Base-by-base conservation (phyloP, 2,888 invertebrate species). In the Drosophila aldrichi region DNA sequence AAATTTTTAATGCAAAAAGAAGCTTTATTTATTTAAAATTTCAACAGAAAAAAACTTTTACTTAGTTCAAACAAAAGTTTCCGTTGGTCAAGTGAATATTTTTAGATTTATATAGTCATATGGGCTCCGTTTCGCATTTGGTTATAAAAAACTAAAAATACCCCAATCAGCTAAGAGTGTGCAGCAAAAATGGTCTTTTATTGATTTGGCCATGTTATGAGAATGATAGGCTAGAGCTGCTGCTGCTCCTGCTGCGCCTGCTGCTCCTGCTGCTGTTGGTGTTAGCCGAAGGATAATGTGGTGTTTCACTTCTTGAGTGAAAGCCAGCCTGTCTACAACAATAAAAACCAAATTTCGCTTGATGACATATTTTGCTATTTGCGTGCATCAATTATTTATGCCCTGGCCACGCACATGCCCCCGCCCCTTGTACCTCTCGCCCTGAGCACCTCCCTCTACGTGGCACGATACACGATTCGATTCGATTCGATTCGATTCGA, bases 361-460 rank as follows among this genome's bases (percentile, higher is more conserved):
- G 77, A 77, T 72, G 88, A 69, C 70, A 86, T 75, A 88, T 88
- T 88, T 83, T 55, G 67, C 76, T 74, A 86, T 84, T 88, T 86
- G 86, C 87, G 84, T 88, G 76, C 72, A 82, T 82, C 79, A 86
- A 86, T 83, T 86, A 88, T 83, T 77, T 79, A 76, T 84, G 70
- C 46, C 64, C 59, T 38, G 41, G n/a, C 55, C 58, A 25, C 32
- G 22, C 48, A 54, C 55, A 32, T 6, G 25, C 16, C 44, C 14
- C 16, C 16, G 22, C 14, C 16, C 8, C 16, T 8, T 8, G 8
- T 8, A 8, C 44, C 2, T 8, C 32, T 9, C 44, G 14, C 16
- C 29, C 41, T 12, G 18, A 25, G 20, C 52, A 52, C 58, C 41
- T 7, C 38, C 25, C n/a, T 18, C 34, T 20, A 61, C 56, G 63